Evolutionary conservation across 2,113 vertebrate species (phyloP), one percentile per base, ranked within the genome.

Genomic region (Muscicapa adusta): DNA sequence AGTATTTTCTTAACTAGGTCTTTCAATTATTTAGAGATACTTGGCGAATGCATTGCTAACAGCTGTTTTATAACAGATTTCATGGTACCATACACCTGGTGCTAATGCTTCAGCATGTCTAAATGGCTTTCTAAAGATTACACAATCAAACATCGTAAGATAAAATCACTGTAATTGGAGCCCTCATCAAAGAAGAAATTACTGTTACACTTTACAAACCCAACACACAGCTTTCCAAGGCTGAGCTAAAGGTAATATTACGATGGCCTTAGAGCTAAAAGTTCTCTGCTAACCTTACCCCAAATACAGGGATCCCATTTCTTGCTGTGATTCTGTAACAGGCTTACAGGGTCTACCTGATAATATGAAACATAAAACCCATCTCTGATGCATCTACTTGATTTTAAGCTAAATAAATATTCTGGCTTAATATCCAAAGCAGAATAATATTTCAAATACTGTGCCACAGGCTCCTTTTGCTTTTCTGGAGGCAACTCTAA

Each of bases 121-220:
- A 96, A 95, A 96, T 70, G 91, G 91, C 86, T 95, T 95, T 93
- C 80, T 96, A 93, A 93, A 95, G 96, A 94, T 71, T 93, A 91
- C 95, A 96, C 71, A 84, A 89, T 91, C 86, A 92, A 96, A 91
- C 92, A 93, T 83, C 1, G 1, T 73, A 53, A 80, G 86, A 94
- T 92, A 94, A 96, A 81, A 94, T 95, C 92, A 47, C 60, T 53
- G 90, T 85, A 94, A 89, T 87, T 93, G 78, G 81, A 91, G 78
- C 48, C 38, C 76, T 96, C 94, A 92, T 93, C 91, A 87, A 79
- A 95, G 78, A 73, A 80, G 85, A 94, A 96, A 94, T 90, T 94
- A 71, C 82, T 14, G 8, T 84, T 61, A 60, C 83, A 53, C 58
- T 84, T 90, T 66, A 93, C 65, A 65, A 86, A 81, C 56, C 0